Conservation (phyloP, 2,888 invertebrate genomes). For the Watsonalla cultraria region DNA sequence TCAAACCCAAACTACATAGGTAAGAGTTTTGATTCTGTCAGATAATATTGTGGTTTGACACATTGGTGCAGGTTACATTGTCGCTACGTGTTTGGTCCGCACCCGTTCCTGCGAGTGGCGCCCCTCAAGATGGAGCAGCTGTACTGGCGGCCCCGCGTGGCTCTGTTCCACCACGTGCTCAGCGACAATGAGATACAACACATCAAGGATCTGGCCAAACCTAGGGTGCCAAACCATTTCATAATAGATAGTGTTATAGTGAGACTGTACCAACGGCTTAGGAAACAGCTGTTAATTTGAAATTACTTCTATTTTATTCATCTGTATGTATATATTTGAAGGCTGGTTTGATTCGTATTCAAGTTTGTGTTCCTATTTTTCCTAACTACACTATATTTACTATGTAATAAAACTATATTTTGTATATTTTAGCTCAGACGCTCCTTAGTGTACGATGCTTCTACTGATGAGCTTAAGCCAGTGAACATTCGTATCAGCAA, state of each 20-base stretch:
- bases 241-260: neutral
- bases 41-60: too few relatives aligned
- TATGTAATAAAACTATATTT: neutral
- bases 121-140: constrained; percentile 91
- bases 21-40: too few relatives aligned
- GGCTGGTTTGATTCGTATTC: too few relatives aligned
- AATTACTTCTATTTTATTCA: too few relatives aligned
- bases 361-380: too few relatives aligned
- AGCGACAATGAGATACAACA: constrained; percentile 91
- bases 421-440: constrained; percentile 84
- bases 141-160: constrained; percentile 88
- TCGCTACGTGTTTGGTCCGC: constrained; percentile 83
- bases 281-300: too few relatives aligned
- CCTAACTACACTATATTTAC: too few relatives aligned
- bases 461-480: constrained; percentile 93
- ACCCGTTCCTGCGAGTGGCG: constrained; percentile 86
- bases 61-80: constrained; percentile 79
- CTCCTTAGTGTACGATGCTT: constrained; percentile 96
- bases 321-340: too few relatives aligned
- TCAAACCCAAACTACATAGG: too few relatives aligned
- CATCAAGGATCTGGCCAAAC: constrained; percentile 90
- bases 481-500: constrained; percentile 98
- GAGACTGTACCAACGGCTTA: too few relatives aligned
- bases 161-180: constrained; percentile 92
- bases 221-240: constrained; percentile 80